Percentiles rank a stretch among this genome's conserved stretches.
phyloP scores from a whole-genome alignment of 2,797 vertebrate genomes.

The Sternotherus odoratus region DNA sequence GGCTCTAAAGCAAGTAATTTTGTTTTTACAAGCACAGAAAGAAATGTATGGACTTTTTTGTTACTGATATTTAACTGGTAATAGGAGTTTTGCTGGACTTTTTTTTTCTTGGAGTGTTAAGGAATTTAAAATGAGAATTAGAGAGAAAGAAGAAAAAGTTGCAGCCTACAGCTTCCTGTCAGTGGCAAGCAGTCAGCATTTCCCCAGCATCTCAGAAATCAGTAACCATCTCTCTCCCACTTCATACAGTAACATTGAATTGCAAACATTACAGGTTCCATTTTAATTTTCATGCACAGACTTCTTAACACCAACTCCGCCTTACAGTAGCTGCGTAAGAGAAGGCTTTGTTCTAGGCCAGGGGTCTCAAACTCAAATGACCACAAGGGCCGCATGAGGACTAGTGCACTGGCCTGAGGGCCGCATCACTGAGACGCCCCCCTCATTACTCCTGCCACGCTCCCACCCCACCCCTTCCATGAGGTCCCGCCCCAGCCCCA shows the following conservation, averaged over 20 bases:
- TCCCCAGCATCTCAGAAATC: background rate
- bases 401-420: no score
- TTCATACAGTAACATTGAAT: background rate
- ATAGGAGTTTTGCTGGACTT: background rate
- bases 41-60: background rate
- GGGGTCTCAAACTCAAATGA: no score
- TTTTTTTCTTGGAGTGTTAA: background rate
- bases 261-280: background rate
- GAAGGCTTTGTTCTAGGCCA: background rate
- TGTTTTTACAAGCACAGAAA: background rate
- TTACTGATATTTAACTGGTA: constrained; percentile 22
- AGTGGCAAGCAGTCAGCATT: background rate
- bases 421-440: no score
- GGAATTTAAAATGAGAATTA: background rate
- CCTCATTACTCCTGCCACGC: no score
- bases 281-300: constrained; percentile 21
- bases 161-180: background rate
- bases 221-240: background rate
- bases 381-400: no score
- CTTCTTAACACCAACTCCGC: background rate
- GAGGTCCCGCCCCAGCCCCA: no score
- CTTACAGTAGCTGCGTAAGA: background rate
- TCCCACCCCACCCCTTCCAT: no score
- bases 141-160: background rate
- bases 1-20: background rate